phyloP scores from a whole-genome alignment of 2,888 invertebrate species.

The Aporophyla lueneburgensis region DNA sequence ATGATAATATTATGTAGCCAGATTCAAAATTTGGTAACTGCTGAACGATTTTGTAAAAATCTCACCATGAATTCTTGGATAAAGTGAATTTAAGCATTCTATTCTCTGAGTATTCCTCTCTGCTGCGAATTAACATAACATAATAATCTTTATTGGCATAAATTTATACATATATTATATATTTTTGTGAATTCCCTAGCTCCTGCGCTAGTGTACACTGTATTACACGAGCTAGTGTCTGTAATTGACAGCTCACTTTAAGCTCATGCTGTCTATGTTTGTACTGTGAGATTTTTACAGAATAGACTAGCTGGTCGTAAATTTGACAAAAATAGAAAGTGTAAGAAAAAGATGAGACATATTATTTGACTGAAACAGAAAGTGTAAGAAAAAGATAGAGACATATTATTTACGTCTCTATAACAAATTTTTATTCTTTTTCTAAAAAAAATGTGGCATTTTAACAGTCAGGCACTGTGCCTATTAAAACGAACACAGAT shows the following conservation, averaged over 20 bases:
- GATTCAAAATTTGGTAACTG: neutral
- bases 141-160: too few relatives aligned
- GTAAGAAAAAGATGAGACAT: too few relatives aligned
- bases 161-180: too few relatives aligned
- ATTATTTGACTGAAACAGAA: too few relatives aligned
- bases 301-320: neutral
- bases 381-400: too few relatives aligned
- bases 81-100: too few relatives aligned
- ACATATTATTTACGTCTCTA: neutral
- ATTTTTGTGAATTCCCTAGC: too few relatives aligned
- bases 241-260: neutral
- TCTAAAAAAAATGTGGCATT: neutral
- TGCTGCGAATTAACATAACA: too few relatives aligned
- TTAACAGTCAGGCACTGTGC: too few relatives aligned
- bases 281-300: neutral
- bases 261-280: neutral
- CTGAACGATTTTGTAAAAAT: neutral
- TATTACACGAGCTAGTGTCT: too few relatives aligned
- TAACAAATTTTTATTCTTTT: neutral
- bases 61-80: neutral
- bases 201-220: too few relatives aligned
- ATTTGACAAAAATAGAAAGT: too few relatives aligned
- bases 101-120: neutral
- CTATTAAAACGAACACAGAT: neutral
- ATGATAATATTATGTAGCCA: neutral